Conservation (phyloP, 2,888 invertebrate species). For the Heliconius cydno region DNA sequence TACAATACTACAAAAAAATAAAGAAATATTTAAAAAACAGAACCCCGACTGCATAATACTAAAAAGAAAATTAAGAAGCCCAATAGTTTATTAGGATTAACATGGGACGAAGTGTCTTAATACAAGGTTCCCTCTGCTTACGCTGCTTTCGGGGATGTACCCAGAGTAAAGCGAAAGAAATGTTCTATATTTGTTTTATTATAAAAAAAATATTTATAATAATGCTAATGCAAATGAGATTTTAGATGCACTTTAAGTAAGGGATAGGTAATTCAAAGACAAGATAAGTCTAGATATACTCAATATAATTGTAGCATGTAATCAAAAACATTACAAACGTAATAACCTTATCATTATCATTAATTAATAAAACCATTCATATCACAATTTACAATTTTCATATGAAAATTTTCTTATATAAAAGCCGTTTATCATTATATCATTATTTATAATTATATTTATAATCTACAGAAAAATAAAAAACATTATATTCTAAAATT, state of each 20-base stretch:
- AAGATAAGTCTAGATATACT: slow-evolving; percentile 29
- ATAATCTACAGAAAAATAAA: slow-evolving; percentile 37
- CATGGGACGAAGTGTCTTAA: background rate
- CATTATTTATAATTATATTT: slow-evolving; percentile 1
- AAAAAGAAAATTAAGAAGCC: no score
- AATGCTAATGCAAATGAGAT: background rate
- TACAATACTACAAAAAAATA: no score
- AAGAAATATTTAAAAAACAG: no score
- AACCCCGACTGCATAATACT: no score
- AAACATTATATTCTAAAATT: slow-evolving; percentile 68
- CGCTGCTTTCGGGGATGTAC: background rate
- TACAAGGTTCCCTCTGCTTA: background rate
- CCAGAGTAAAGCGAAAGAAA: background rate
- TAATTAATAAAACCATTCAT: slow-evolving; percentile 21
- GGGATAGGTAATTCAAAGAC: slow-evolving; percentile 45
- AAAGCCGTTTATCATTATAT: background rate
- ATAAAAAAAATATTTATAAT: no score
- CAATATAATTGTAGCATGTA: slow-evolving; percentile 14
- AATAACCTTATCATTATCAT: slow-evolving; percentile 20
- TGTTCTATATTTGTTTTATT: background rate
- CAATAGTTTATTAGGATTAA: no score
- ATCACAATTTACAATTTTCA: slow-evolving; percentile 30
- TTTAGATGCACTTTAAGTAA: background rate
- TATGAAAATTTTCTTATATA: background rate
- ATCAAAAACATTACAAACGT: slow-evolving; percentile 22